phyloP scores from a whole-genome alignment of 2,797 vertebrate species.

The Limnodromus scolopaceus region DNA sequence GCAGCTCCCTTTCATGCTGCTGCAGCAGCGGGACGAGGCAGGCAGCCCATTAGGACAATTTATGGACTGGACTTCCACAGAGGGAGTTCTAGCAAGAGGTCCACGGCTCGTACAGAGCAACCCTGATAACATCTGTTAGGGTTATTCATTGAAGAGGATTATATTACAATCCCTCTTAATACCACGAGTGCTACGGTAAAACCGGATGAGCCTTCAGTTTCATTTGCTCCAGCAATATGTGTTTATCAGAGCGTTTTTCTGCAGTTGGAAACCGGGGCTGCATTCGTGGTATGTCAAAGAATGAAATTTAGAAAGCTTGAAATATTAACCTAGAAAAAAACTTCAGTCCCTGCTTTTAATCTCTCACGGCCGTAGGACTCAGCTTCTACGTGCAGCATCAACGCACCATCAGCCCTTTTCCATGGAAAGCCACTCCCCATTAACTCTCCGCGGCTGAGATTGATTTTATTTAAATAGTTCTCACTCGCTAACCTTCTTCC shows the following conservation, averaged over 20 bases:
- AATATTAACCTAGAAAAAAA: constrained; percentile 41
- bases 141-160: constrained; percentile 70
- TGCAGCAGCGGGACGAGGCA: constrained; percentile 35
- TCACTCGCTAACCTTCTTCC: constrained; percentile 39
- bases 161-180: constrained; percentile 67
- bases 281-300: constrained; percentile 25
- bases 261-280: constrained; percentile 19
- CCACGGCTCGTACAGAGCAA: constrained; percentile 27
- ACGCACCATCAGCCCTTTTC: not conserved
- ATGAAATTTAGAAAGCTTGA: constrained; percentile 48
- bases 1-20: constrained; percentile 59
- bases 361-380: not conserved
- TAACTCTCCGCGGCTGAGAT: not conserved
- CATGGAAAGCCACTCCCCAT: not conserved
- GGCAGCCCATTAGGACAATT: constrained; percentile 67
- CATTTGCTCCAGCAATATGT: constrained; percentile 32
- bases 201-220: constrained; percentile 51
- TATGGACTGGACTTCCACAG: constrained; percentile 67
- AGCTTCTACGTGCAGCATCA: not conserved
- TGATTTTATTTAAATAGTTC: constrained; percentile 50
- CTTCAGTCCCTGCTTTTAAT: constrained; percentile 10
- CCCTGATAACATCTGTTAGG: constrained; percentile 67
- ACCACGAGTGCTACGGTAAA: constrained; percentile 47
- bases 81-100: constrained; percentile 67
- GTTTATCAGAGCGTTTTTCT: constrained; percentile 50